phyloP scores from a whole-genome alignment of 2,113 vertebrate genomes.

The Dipodomys merriami region DNA sequence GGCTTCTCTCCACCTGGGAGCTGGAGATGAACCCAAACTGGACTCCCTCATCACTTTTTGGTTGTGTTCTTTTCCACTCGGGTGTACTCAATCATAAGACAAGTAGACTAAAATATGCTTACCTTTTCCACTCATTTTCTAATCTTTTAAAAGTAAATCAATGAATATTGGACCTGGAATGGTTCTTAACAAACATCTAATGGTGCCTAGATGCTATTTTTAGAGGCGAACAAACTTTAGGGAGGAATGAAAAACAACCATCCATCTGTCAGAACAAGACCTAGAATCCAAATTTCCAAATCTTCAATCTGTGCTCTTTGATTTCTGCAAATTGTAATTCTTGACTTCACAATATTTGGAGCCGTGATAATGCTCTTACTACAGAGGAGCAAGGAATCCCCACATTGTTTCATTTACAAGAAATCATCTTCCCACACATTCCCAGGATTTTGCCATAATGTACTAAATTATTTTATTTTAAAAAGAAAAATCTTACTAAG shows the following conservation, averaged over 20 bases:
- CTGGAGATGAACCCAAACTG: neutral
- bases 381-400: neutral
- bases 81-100: neutral
- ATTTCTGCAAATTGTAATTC: neutral
- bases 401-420: neutral
- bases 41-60: neutral
- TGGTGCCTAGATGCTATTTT: neutral
- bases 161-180: neutral
- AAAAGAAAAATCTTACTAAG: neutral
- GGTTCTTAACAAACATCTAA: neutral
- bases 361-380: neutral
- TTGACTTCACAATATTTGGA: neutral
- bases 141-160: constrained; percentile 25
- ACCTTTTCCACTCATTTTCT: neutral
- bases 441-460: neutral
- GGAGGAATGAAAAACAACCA: neutral
- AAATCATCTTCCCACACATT: neutral
- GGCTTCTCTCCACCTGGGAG: neutral
- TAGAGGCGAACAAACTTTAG: neutral
- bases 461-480: neutral
- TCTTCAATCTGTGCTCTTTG: neutral
- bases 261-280: neutral
- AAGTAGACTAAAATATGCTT: neutral
- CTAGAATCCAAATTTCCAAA: neutral
- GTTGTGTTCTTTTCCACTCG: constrained; percentile 17